Evolutionary conservation across 2,113 vertebrate species (phyloP), one percentile per base, ranked within the genome.

Genomic region (Accipiter cooperii): DNA sequence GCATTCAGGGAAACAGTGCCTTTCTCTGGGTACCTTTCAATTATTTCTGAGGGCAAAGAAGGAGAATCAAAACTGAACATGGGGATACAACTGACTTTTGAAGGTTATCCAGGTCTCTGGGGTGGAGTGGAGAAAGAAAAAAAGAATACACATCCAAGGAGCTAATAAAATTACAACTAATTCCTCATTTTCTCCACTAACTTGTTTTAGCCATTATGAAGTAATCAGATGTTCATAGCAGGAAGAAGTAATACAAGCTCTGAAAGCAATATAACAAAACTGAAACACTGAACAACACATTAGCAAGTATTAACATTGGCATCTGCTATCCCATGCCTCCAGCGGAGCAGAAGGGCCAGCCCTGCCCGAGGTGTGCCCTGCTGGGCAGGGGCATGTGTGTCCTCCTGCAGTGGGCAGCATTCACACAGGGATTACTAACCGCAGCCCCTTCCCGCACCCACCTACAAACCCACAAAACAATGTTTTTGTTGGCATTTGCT

Each of bases 301-400:
- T 25, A 80, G 31, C 21, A 93, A 79, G 63, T 38, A 90, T 44
- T 89, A 84, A 47, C 14, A 42, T 1, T 2, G 49, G 33, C 40
- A 36, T 34, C 26, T 54, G 33, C 25, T 76, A 4, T 20, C 36
- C 6, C 22, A 6, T 17, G 29, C 20, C 38, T 66, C 18, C 38
- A 13, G 26, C 0, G 0, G 34, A 44, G 44, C 3, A 1, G 52
- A 79, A 60, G 34, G 55, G 64, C 42, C 73, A 24, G 84, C 25
- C 24, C 36, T 36, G 54, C n/a, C 49, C 5, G 0, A 78, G 76
- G 55, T 14, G 33, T 2, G 8, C 36, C 31, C 12, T 0, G 0
- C 69, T 25, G 69, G 69, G 63, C 69, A 79, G 40, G 38, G 76
- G 77, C n/a, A 13, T 7, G 1, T 21, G 4, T 2, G 2, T 34